phyloP scores from a whole-genome alignment of 2,888 invertebrate genomes.

The Euplagia quadripunctaria region DNA sequence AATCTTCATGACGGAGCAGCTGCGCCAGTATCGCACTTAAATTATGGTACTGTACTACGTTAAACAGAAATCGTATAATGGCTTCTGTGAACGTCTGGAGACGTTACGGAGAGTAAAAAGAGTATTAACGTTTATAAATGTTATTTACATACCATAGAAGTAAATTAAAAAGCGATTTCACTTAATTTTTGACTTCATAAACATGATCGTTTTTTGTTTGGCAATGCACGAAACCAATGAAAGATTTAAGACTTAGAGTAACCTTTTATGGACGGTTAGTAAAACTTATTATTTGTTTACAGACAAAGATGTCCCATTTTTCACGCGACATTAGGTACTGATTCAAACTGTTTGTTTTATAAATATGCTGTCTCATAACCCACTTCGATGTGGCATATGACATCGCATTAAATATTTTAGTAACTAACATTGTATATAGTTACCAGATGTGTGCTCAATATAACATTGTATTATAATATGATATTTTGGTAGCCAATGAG shows the following conservation, averaged over 20 bases:
- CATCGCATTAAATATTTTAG: conserved; percentile 58
- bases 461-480: conserved; percentile 14
- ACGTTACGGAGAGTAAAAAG: conserved; percentile 9
- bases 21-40: conserved; percentile 25
- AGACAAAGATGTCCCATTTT: neutral
- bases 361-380: conserved; percentile 55
- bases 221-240: neutral
- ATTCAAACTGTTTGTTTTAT: conserved; percentile 48
- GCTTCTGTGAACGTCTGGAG: conserved; percentile 17
- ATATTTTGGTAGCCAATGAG: neutral
- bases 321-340: conserved; percentile 30
- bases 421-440: conserved; percentile 47
- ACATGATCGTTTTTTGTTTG: neutral
- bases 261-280: neutral
- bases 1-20: conserved; percentile 35
- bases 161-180: neutral
- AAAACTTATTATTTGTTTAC: neutral
- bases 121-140: neutral
- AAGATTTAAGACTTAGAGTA: neutral
- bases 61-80: conserved; percentile 19
- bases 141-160: conserved; percentile 2
- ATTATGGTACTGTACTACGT: conserved; percentile 20
- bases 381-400: conserved; percentile 50
- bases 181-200: neutral
- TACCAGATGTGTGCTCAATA: conserved; percentile 36